A percentile compares a stretch with the other conserved stretches of the same genome.
phyloP scores from a whole-genome alignment of 2,797 vertebrate species.

The Peromyscus eremicus region DNA sequence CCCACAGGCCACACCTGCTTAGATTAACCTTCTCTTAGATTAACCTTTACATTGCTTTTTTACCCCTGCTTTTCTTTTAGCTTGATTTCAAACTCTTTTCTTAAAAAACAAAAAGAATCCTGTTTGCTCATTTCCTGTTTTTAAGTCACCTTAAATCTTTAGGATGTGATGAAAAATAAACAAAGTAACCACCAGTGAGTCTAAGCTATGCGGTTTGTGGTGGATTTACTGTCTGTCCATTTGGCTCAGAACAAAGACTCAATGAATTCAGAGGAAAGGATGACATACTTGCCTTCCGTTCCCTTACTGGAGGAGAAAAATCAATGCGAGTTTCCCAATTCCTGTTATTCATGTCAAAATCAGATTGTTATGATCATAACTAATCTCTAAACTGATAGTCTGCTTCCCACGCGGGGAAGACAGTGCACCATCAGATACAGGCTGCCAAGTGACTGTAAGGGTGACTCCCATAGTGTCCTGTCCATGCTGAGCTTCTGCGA shows the following conservation, averaged over 20 bases:
- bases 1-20: background rate
- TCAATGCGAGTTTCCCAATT: conserved; percentile 12
- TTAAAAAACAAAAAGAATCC: background rate
- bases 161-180: background rate
- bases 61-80: background rate
- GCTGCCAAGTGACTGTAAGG: background rate
- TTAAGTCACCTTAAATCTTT: conserved; percentile 13
- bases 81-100: background rate
- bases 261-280: background rate
- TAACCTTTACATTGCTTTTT: background rate
- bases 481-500: background rate
- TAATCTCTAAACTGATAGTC: background rate
- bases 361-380: conserved; percentile 24
- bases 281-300: background rate
- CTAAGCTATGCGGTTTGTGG: background rate
- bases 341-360: conserved; percentile 10
- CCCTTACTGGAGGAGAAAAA: conserved; percentile 15
- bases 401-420: background rate
- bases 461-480: rapidly evolving
- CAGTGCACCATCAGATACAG: background rate
- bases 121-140: background rate
- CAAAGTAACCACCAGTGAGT: background rate
- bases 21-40: background rate
- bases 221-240: background rate
- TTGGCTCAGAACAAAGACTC: background rate